Evolutionary conservation across 1,140 invertebrate genomes (phyloP).

Genomic region (Cotesia vestalis): DNA sequence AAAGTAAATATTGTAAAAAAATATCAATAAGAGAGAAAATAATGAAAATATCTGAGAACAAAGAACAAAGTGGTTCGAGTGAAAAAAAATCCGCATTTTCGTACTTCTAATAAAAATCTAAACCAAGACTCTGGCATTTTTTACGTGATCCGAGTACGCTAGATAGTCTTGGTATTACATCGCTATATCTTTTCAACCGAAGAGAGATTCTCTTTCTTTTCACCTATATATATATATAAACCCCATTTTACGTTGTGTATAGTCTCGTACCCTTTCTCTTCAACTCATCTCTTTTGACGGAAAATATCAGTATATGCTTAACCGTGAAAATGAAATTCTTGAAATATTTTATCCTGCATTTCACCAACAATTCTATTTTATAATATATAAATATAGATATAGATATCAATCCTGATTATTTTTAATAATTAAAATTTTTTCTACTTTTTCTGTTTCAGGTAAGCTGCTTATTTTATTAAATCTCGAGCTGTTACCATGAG

Average conservation of each 20-base stretch:
- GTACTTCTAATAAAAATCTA: conserved; percentile 27
- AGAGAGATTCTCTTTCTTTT: no score
- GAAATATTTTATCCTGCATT: neutral
- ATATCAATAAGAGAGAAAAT: neutral
- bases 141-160: conserved; percentile 35
- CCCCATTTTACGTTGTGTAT: no score
- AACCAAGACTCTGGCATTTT: conserved; percentile 26
- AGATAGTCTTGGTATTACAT: conserved; percentile 26
- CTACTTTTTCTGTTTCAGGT: conserved; percentile 15
- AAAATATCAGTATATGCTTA: no score
- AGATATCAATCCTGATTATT: neutral
- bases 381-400: neutral
- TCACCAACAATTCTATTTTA: neutral
- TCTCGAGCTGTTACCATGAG: no score
- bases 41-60: neutral
- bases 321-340: no score
- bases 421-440: no score
- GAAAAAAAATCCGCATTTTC: conserved; percentile 29
- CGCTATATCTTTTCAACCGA: conserved; percentile 13
- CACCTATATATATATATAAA: no score
- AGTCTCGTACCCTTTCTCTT: no score
- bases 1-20: no score
- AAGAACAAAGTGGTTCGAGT: neutral
- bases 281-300: neutral
- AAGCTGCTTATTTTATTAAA: neutral